Evolutionary conservation across 2,888 invertebrate genomes (phyloP).

Genomic region (Petrolisthes cinctipes): DNA sequence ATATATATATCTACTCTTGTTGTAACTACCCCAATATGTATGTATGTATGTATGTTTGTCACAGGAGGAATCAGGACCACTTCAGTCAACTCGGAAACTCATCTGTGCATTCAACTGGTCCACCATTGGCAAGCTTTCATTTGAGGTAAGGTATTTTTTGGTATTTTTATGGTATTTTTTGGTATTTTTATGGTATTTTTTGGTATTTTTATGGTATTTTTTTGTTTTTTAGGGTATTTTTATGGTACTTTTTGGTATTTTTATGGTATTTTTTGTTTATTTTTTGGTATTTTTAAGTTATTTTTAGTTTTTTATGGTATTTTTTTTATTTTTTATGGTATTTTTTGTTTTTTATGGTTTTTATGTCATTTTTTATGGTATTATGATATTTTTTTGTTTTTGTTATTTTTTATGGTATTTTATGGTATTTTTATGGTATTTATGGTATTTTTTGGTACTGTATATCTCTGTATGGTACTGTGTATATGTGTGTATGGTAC

Average conservation of each 20-base stretch:
- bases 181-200: too few species aligned
- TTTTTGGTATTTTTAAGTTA: not conserved
- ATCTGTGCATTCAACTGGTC: conserved; percentile 90
- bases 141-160: conserved; percentile 87
- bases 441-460: too few species aligned
- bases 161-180: too few species aligned
- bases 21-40: conserved; percentile 4
- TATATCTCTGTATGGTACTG: too few species aligned
- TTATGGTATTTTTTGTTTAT: not conserved
- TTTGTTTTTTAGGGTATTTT: not conserved
- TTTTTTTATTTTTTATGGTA: not conserved
- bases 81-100: conserved; percentile 40
- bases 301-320: not conserved
- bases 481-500: not conserved
- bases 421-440: not conserved
- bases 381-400: not conserved
- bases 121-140: conserved; percentile 93
- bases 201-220: not conserved
- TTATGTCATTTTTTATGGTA: not conserved
- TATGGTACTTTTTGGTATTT: too few species aligned
- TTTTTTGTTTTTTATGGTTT: not conserved
- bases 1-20: conserved; percentile 18
- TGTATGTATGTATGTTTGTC: not conserved
- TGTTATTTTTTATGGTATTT: not conserved
- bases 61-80: conserved; percentile 53